Evolutionary conservation across 1,140 invertebrate species (phyloP), one percentile per base, ranked within the genome.

Genomic region (Goniozus legneri): DNA sequence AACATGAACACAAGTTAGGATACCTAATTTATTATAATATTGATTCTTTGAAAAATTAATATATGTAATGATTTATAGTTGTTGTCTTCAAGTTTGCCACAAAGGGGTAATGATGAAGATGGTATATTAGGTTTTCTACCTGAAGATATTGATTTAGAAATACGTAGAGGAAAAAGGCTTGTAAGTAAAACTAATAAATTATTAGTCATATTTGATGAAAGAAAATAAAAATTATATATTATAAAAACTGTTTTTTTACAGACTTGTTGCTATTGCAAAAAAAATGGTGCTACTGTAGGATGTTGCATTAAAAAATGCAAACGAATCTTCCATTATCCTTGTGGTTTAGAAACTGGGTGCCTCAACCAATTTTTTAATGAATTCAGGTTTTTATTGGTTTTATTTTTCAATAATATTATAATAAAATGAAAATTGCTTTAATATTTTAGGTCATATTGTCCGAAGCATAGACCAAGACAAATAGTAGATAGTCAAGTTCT

Each of bases 41-140:
- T n/a, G n/a, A n/a, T n/a, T n/a, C n/a, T n/a, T n/a, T 39, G 8
- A 35, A 49, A 52, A 16, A n/a, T 14, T 7, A 8, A 8, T 10
- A 46, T 27, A 45, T 33, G 37, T 51, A 48, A 36, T 53, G 46
- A 47, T 56, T 73, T 77, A 24, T 56, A 84, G 82, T 67, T 86
- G 2, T 77, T 86, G 48, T 79, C 83, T 0, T 82, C 82, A 32
- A 82, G 79, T 15, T 75, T 85, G 57, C 70, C 73, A 48, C 84
- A 85, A 52, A 78, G 76, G 54, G 83, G 82, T 4, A 65, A 67
- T 14, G 79, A 82, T 44, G 60, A 79, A 33, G 73, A 84, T 51
- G 84, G 84, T 1, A 83, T 85, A 47, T 64, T 82, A 27, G 84
- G 84, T 8, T 86, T 86, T 68, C 52, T 85, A 38, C 49, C 62